phyloP scores from a whole-genome alignment of 2,888 invertebrate genomes.

The Sycophila texana region DNA sequence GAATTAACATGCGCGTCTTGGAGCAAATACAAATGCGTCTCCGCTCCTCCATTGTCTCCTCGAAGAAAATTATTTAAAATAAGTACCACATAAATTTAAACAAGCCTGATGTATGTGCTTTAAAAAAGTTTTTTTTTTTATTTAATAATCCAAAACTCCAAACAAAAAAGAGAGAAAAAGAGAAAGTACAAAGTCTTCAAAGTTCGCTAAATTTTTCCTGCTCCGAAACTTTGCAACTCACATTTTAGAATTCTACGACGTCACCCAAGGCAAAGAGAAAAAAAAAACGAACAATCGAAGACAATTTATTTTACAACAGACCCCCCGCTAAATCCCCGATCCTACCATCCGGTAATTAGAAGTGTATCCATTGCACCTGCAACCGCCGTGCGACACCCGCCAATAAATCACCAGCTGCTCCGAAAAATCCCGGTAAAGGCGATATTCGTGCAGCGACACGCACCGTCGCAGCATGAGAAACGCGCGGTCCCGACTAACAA shows the following conservation, averaged over 20 bases:
- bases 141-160: too few relatives aligned
- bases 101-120: not conserved
- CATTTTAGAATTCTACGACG: not conserved
- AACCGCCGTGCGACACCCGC: too few relatives aligned
- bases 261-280: not conserved
- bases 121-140: too few relatives aligned
- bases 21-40: not conserved
- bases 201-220: not conserved
- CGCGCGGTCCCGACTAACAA: not conserved
- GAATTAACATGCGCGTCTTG: not conserved
- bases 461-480: not conserved
- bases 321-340: too few relatives aligned
- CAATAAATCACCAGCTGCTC: constrained; percentile 15
- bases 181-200: too few relatives aligned
- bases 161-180: too few relatives aligned
- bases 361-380: constrained; percentile 14
- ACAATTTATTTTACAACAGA: too few relatives aligned
- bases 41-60: not conserved
- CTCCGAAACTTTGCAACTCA: not conserved
- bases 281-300: not conserved
- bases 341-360: not conserved
- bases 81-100: not conserved
- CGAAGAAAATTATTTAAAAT: not conserved
- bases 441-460: not conserved
- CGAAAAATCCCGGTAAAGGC: constrained; percentile 3